Evolutionary conservation across 2,797 vertebrate species (phyloP), one percentile per base, ranked within the genome.

Genomic region (Cheirogaleus major): DNA sequence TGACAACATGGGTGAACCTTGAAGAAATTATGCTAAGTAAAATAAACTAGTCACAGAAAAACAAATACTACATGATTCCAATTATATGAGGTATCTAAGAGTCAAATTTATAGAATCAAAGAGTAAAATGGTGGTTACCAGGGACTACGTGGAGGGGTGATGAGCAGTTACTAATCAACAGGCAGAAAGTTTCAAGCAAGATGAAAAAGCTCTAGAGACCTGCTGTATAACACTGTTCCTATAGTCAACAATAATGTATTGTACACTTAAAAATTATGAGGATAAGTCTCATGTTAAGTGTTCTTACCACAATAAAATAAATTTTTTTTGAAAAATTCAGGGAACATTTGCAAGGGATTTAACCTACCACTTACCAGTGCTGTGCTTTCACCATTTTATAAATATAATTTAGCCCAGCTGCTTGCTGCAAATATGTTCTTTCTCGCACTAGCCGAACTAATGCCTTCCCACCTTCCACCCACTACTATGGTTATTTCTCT

Each of bases 341-440:
- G 75, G 92, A 92, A 95, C 6, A 17, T 55, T 80, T 79, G 7
- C 3, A 22, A 88, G 20, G 48, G 27, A 96, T 32, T 63, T 61
- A 93, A 43, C 41, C 38, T 81, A 78, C 9, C 41, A 87, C 7
- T 48, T 73, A 73, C 30, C 41, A 92, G 32, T 17, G 59, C 67
- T 76, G 13, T 85, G 43, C 9, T 67, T 20, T 96, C 25, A 59
- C 75, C 30, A 55, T 91, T 73, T 93, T 69, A 67, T 25, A 82
- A 45, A 84, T 7, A 72, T 57, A 57, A 61, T 22, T 32, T 12
- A 91, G 59, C 25, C 22, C 79, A 63, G 12, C 0, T 89, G 38
- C 32, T 95, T 80, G 82, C 81, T 94, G 70, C 50, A 89, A 89
- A 95, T 32, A 76, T 3, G 14, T n/a, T 81, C 32, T 87, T 91